Evolutionary conservation across 2,113 vertebrate genomes (phyloP).

Genomic region (Gadus macrocephalus): DNA sequence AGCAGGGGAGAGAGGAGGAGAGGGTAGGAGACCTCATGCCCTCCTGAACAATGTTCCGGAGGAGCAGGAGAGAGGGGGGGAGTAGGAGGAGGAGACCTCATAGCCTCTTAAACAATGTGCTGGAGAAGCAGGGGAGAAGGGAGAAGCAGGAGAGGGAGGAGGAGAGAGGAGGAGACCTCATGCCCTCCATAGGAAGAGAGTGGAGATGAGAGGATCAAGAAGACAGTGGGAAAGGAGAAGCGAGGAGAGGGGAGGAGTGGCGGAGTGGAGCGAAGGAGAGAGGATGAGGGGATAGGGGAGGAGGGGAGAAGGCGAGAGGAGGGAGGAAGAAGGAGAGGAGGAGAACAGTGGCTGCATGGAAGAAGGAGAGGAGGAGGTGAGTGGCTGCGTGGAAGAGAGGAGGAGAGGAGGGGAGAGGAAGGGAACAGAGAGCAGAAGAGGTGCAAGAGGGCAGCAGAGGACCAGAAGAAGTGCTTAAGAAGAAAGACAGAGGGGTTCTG

Average conservation of each 20-base stretch:
- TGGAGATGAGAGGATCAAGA: background rate
- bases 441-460: conserved; percentile 9
- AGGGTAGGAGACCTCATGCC: no score
- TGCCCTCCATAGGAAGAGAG: background rate
- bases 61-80: background rate
- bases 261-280: background rate
- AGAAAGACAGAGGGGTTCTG: no score
- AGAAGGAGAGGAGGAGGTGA: background rate
- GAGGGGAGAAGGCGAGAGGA: background rate
- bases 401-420: background rate
- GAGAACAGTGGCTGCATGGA: background rate
- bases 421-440: conserved; percentile 15
- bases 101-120: no score
- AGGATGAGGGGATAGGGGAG: background rate
- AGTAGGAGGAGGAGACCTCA: background rate
- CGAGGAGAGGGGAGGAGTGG: background rate
- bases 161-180: background rate
- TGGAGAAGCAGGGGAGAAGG: background rate
- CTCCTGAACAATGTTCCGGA: no score
- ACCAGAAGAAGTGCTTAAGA: no score
- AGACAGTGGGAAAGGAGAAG: background rate
- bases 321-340: background rate
- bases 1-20: background rate
- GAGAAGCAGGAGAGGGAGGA: background rate
- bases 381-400: background rate